These are phyloP conservation scores for Drosophila tropicalis DNA, from an alignment of 1,140 invertebrate species.

Conservation along the genomic window DNA sequence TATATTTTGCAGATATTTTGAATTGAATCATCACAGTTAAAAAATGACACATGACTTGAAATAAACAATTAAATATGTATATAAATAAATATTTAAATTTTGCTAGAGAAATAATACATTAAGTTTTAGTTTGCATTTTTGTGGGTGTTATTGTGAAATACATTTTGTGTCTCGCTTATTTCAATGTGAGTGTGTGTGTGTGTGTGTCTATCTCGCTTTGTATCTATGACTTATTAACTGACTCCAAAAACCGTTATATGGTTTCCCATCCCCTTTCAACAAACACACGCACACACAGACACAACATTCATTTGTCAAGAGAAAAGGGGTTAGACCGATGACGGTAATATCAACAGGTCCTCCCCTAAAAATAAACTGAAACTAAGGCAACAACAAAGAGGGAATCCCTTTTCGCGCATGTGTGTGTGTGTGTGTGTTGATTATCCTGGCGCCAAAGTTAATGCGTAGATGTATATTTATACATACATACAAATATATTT, in stretches of 20 bases:
- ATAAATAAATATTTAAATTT: too few relatives aligned
- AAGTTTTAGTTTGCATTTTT: conserved; percentile 13
- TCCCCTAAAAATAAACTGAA: conserved; percentile 22
- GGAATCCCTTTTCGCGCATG: not conserved
- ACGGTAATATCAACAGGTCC: conserved; percentile 59
- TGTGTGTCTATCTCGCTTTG: not conserved
- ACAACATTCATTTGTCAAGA: not conserved
- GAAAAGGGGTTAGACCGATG: not conserved
- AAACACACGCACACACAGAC: not conserved
- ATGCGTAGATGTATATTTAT: conserved; percentile 38
- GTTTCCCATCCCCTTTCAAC: conserved; percentile 13
- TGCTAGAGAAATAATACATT: not conserved
- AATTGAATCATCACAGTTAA: too few relatives aligned
- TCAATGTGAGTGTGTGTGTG: not conserved
- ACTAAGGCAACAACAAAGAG: conserved; percentile 13
- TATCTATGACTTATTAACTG: not conserved
- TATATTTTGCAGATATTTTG: too few relatives aligned
- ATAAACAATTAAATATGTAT: too few relatives aligned
- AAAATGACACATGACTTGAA: too few relatives aligned
- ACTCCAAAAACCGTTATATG: conserved; percentile 33
- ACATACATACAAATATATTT: conserved; percentile 16
- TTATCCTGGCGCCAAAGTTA: conserved; percentile 43
- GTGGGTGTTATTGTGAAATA: conserved; percentile 51
- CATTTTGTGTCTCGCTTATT: conserved; percentile 40
- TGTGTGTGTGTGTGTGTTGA: not conserved